Conservation (phyloP, 2,113 vertebrate genomes). For the Nothoprocta perdicaria region DNA sequence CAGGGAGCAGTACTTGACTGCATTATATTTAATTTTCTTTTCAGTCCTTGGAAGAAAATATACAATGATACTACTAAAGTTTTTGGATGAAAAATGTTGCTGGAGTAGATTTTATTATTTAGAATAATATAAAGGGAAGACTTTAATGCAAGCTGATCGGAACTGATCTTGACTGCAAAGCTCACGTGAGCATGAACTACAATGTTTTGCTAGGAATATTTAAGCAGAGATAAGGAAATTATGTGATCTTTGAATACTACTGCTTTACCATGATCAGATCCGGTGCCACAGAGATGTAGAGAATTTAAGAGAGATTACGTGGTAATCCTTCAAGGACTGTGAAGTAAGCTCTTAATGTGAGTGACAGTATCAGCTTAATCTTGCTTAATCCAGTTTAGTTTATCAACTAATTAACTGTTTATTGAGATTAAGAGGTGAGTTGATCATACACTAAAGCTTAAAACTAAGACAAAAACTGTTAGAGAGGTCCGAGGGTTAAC, state of each 20-base stretch:
- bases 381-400: not conserved
- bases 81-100: not conserved
- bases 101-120: not conserved
- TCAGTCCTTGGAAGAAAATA: not conserved
- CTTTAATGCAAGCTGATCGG: not conserved
- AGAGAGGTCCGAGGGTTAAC: not conserved
- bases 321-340: not conserved
- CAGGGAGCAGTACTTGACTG: not conserved
- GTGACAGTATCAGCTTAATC: not conserved
- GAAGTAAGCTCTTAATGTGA: not conserved
- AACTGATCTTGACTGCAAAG: not conserved
- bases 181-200: not conserved
- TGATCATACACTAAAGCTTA: not conserved
- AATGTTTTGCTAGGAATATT: not conserved
- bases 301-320: not conserved
- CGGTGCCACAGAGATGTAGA: accelerated
- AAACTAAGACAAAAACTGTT: not conserved
- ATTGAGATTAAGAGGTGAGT: not conserved
- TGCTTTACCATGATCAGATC: not conserved
- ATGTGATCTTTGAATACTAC: not conserved
- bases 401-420: not conserved
- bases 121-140: not conserved
- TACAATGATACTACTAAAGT: not conserved
- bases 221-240: not conserved
- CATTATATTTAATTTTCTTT: constrained; percentile 4